Evolutionary conservation across 2,113 vertebrate genomes (phyloP).

Genomic region (Columba janthina): DNA sequence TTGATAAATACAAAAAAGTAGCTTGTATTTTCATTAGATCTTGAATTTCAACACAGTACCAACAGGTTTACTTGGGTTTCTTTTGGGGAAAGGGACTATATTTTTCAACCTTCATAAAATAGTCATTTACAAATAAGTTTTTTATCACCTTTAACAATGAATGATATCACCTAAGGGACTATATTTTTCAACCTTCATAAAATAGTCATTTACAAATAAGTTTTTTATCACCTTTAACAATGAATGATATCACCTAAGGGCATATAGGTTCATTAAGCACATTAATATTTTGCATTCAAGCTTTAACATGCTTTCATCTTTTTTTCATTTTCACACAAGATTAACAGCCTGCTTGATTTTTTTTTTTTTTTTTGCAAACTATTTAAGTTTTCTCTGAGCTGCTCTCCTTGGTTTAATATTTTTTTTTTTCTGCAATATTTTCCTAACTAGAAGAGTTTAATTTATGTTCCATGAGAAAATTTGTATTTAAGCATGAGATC

Average conservation of each 20-base stretch:
- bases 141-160: conserved; percentile 63
- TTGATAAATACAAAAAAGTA: background rate
- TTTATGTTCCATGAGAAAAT: conserved; percentile 22
- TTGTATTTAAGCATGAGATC: background rate
- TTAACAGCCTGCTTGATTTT: conserved; percentile 61
- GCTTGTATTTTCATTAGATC: background rate
- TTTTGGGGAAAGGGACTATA: background rate
- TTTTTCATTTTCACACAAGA: conserved; percentile 61
- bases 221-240: conserved; percentile 58
- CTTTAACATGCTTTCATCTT: conserved; percentile 56
- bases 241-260: conserved; percentile 45
- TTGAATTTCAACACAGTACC: background rate
- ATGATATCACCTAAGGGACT: background rate
- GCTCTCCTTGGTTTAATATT: conserved; percentile 48
- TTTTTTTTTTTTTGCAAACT: conserved; percentile 52
- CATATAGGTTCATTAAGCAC: conserved; percentile 50
- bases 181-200: conserved; percentile 59
- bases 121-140: conserved; percentile 52
- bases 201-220: conserved; percentile 57
- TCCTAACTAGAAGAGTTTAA: conserved; percentile 43
- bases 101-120: conserved; percentile 62
- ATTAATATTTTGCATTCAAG: conserved; percentile 66
- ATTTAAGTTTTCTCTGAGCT: conserved; percentile 65
- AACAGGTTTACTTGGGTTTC: background rate
- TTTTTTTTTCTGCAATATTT: conserved; percentile 34